phyloP scores from a whole-genome alignment of 1,140 invertebrate species.

The Helicoverpa zea region DNA sequence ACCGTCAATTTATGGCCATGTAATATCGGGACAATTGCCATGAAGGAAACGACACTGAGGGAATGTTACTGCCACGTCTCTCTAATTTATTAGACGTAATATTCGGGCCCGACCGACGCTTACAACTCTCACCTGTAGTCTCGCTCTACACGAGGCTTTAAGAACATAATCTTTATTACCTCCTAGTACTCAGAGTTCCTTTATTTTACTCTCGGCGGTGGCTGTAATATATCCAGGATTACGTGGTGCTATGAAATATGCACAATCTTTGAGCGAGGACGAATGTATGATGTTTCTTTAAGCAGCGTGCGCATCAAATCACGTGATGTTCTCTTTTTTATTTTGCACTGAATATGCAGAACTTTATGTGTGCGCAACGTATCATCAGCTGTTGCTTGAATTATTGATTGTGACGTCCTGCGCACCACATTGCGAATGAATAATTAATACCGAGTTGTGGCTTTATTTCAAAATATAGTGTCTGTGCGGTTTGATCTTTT shows the following conservation, averaged over 20 bases:
- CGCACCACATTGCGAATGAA: constrained; percentile 51
- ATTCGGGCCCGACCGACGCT: constrained; percentile 57
- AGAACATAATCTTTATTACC: constrained; percentile 67
- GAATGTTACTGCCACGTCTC: constrained; percentile 58
- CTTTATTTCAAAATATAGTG: constrained; percentile 50
- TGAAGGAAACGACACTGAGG: constrained; percentile 61
- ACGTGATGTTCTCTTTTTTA: constrained; percentile 38
- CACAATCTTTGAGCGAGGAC: constrained; percentile 54
- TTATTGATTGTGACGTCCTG: constrained; percentile 57
- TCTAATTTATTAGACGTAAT: constrained; percentile 67
- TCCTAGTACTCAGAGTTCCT: constrained; percentile 56
- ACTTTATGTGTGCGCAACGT: constrained; percentile 37
- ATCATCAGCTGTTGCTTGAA: constrained; percentile 53
- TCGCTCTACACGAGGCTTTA: constrained; percentile 55
- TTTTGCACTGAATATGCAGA: constrained; percentile 50
- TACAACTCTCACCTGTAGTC: constrained; percentile 57
- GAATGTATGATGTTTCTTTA: constrained; percentile 55
- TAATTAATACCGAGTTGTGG: constrained; percentile 55
- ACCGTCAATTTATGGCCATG: constrained; percentile 63
- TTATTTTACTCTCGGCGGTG: constrained; percentile 59
- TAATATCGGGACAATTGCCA: constrained; percentile 67
- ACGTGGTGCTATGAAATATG: constrained; percentile 58
- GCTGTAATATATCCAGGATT: constrained; percentile 57
- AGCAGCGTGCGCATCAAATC: constrained; percentile 46
- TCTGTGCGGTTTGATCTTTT: constrained; percentile 48